A percentile compares a stretch with the other conserved stretches of the same genome.
Evolutionary conservation across 2,797 vertebrate species (phyloP).

Genomic region (Clarias platycephalus): DNA sequence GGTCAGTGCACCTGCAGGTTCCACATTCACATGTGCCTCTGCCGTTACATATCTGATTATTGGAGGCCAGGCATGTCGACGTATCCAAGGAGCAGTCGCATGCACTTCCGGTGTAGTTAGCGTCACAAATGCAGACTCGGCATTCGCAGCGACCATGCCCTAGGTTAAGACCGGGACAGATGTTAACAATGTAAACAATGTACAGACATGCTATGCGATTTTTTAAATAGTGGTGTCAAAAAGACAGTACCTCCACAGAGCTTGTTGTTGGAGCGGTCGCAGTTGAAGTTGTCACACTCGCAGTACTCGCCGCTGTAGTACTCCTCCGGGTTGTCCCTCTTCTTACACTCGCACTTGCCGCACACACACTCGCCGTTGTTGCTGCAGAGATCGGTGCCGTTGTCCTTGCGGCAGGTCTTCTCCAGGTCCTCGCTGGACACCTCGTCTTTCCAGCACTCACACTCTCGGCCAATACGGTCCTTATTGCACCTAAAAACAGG

Average conservation of each 20-base stretch:
- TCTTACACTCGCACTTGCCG: slow-evolving; percentile 95
- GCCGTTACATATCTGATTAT: slow-evolving; percentile 92
- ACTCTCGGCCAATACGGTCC: slow-evolving; percentile 87
- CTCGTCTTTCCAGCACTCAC: slow-evolving; percentile 95
- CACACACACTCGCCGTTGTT: slow-evolving; percentile 96
- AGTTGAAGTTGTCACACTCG: slow-evolving; percentile 99
- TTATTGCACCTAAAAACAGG: slow-evolving; percentile 84
- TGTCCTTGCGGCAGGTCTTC: slow-evolving; percentile 90
- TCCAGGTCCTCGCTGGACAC: slow-evolving; percentile 95
- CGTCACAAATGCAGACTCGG: slow-evolving; percentile 86
- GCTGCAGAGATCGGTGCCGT: slow-evolving; percentile 93
- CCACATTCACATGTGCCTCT: slow-evolving; percentile 89
- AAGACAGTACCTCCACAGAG: slow-evolving; percentile 88
- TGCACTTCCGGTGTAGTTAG: slow-evolving; percentile 91
- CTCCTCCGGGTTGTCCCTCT: slow-evolving; percentile 88
- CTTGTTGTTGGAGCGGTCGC: slow-evolving; percentile 90
- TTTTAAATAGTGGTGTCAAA: neutral
- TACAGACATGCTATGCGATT: neutral
- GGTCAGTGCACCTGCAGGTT: slow-evolving; percentile 87
- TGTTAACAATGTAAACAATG: neutral
- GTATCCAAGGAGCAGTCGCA: slow-evolving; percentile 91
- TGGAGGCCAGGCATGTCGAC: slow-evolving; percentile 80
- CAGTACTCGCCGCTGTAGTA: slow-evolving; percentile 91
- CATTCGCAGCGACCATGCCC: slow-evolving; percentile 91
- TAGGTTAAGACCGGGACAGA: slow-evolving; percentile 54